Percentiles rank a stretch among this genome's conserved stretches.
Conservation (phyloP, 2,113 vertebrate genomes). For the Toxostoma redivivum region DNA sequence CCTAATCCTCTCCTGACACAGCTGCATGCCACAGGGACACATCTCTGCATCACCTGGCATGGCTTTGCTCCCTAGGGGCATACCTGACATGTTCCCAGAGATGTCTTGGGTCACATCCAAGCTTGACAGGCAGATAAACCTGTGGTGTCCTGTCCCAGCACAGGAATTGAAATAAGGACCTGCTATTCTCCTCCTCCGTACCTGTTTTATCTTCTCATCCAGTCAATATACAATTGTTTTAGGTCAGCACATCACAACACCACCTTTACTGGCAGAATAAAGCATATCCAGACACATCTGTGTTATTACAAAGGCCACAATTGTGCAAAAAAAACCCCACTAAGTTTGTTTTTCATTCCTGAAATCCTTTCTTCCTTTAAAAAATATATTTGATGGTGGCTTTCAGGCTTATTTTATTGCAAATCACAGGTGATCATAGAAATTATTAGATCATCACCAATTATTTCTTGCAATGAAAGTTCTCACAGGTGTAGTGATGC, state of each 20-base stretch:
- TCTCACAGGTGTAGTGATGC: background rate
- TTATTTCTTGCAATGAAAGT: background rate
- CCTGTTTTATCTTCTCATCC: background rate
- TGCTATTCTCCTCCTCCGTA: background rate
- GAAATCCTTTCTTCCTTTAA: background rate
- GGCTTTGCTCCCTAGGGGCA: background rate
- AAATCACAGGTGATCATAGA: background rate
- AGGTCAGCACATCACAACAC: background rate
- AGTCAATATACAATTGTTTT: background rate
- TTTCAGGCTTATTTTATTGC: background rate
- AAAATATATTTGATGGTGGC: background rate
- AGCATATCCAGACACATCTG: background rate
- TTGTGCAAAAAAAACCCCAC: background rate
- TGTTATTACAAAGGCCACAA: background rate
- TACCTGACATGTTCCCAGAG: rapidly evolving
- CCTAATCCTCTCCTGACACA: background rate
- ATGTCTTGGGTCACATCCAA: background rate
- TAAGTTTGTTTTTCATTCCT: background rate
- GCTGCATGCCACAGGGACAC: background rate
- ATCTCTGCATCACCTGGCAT: background rate
- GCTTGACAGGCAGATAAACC: background rate
- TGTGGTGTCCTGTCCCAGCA: background rate
- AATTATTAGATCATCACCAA: background rate
- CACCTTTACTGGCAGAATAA: background rate
- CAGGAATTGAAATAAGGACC: background rate